Evolutionary conservation across 2,113 vertebrate species (phyloP).

Genomic region (Neolamprologus variostigma): DNA sequence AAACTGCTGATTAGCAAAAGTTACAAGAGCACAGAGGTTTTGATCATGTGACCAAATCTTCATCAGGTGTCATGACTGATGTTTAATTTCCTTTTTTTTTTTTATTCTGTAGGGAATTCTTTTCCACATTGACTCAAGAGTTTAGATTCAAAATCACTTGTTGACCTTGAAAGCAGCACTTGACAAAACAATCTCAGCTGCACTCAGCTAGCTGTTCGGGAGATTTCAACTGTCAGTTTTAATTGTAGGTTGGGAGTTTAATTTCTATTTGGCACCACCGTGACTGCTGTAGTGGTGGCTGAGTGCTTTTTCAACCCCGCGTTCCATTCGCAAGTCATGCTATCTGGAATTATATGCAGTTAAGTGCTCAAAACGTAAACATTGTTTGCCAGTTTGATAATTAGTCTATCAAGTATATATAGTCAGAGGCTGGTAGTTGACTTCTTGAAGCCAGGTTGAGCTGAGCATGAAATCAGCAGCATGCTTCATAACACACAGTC

Average conservation of each 20-base stretch:
- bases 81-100: background rate
- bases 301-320: background rate
- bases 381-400: background rate
- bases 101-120: background rate
- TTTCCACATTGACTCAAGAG: background rate
- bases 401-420: background rate
- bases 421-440: background rate
- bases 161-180: background rate
- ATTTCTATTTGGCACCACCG: background rate
- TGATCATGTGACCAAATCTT: background rate
- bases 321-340: background rate
- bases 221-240: background rate
- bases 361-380: background rate
- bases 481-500: background rate
- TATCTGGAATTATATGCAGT: background rate
- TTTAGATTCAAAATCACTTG: background rate
- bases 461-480: background rate
- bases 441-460: background rate
- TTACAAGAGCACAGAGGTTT: fast-evolving
- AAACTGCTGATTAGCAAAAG: background rate
- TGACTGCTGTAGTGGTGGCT: background rate
- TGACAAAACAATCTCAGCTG: background rate
- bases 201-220: background rate
- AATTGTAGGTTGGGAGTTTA: background rate
- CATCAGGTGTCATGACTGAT: background rate